Evolutionary conservation across 2,888 invertebrate species (phyloP).

Genomic region (Ophraella communa): DNA sequence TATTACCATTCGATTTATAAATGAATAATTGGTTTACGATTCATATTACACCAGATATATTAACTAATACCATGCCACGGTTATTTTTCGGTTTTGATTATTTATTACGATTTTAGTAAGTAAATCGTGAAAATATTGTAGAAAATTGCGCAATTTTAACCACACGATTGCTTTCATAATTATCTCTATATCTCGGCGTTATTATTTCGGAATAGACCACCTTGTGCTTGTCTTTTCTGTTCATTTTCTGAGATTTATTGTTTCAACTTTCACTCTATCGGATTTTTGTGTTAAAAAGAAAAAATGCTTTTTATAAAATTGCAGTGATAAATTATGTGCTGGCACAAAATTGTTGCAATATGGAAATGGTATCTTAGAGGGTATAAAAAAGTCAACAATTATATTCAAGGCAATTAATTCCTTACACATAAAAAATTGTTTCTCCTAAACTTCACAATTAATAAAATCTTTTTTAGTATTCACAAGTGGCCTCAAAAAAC

Average conservation of each 20-base stretch:
- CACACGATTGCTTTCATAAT: not conserved
- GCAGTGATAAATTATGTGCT: no score
- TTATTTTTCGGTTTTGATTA: slow-evolving; percentile 19
- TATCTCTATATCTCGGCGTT: not conserved
- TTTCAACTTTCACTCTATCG: not conserved
- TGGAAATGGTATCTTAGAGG: no score
- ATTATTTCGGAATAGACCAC: not conserved
- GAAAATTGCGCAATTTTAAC: not conserved
- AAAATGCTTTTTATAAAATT: no score
- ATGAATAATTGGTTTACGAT: slow-evolving; percentile 11
- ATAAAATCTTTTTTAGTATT: no score
- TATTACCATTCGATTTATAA: slow-evolving; percentile 5
- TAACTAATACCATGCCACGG: not conserved
- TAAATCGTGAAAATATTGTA: not conserved
- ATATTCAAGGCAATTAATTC: no score
- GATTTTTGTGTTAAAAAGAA: no score
- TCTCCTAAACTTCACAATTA: no score
- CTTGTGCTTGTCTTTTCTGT: not conserved
- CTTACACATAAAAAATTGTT: no score
- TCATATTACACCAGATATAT: not conserved
- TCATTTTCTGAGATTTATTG: not conserved
- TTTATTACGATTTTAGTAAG: slow-evolving; percentile 16
- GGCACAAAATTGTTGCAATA: no score
- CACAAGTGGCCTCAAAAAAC: no score
- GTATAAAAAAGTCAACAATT: no score